Base-by-base conservation (phyloP, 1,140 invertebrate genomes). In the Cherax destructor region DNA sequence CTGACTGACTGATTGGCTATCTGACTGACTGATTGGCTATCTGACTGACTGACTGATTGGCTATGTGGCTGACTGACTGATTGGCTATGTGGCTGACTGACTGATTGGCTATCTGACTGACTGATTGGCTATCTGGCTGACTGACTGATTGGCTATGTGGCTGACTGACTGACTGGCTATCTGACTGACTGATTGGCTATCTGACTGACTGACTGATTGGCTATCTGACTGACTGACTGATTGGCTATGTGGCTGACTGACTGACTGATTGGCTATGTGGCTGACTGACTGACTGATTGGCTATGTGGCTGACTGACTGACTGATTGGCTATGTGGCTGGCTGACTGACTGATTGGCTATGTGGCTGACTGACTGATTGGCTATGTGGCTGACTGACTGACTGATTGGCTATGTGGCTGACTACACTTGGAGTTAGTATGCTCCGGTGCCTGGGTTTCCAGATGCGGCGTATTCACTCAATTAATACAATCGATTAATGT, bases 401-500 rank as follows among this genome's bases (percentile, higher is more conserved):
- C 30, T 41, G 30, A 41, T 41, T 41, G 30, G 30, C 30, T 41
- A 41, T 41, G 0, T 41, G 30, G 30, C 30, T 41, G 30, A 2
- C 30, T 41, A 41, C 30, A 79, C 52, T 52, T 78, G 13, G 49
- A 10, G 76, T 72, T 47, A 69, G 41, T 3, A 41, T 72, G 61
- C 76, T 89, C 65, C 65, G 72, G 78, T 83, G 18, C 13, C 18
- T n/a, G 72, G 74, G 61, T n/a, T 52, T 72, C 69, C 52, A 91
- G 88, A 91, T 84, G 88, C 88, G 50, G 69, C 83, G 74, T 91
- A 91, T 85, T 81, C 76, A 84, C 88, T 91, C 88, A 91, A 85
- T 91, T 91, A 91, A 91, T 78, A 49, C 88, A 91, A 91, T 91
- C 88, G 88, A 91, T 91, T 91, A 91, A 91, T 91, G 88, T 91